Evolutionary conservation across 2,888 invertebrate genomes (phyloP).

Genomic region (Lobophora halterata): DNA sequence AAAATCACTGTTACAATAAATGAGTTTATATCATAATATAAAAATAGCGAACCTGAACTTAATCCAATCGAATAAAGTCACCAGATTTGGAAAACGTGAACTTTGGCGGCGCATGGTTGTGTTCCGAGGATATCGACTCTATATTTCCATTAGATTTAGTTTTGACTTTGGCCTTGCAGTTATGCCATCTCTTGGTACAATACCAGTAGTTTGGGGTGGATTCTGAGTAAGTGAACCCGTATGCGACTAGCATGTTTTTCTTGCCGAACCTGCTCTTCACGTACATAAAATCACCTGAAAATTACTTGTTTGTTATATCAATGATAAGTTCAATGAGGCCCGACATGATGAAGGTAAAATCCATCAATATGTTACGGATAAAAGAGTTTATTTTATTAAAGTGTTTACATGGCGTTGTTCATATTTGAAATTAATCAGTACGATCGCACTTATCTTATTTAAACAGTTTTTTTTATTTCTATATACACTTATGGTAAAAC

Average conservation of each 20-base stretch:
- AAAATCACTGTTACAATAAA: too few species aligned
- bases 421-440: too few species aligned
- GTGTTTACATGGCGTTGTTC: too few species aligned
- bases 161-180: slow-evolving; percentile 44
- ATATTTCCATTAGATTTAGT: slow-evolving; percentile 34
- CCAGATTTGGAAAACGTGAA: slow-evolving; percentile 39
- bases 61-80: slow-evolving; percentile 35
- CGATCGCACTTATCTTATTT: too few species aligned
- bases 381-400: too few species aligned
- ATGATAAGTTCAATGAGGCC: too few species aligned
- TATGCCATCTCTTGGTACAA: slow-evolving; percentile 47
- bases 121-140: slow-evolving; percentile 34
- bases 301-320: background rate
- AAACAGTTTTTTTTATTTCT: too few species aligned
- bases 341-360: too few species aligned
- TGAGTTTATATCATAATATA: too few species aligned
- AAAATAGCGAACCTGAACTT: too few species aligned
- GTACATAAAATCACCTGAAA: slow-evolving; percentile 8
- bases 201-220: slow-evolving; percentile 51
- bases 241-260: slow-evolving; percentile 14
- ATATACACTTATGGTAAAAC: too few species aligned
- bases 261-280: slow-evolving; percentile 14
- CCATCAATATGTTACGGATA: too few species aligned
- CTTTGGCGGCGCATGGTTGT: slow-evolving; percentile 44
- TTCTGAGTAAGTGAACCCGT: slow-evolving; percentile 51